A percentile compares a stretch with the other conserved stretches of the same genome.
phyloP scores from a whole-genome alignment of 35 echinoderm and acorn worm genomes.

The Amphiura filiformis region DNA sequence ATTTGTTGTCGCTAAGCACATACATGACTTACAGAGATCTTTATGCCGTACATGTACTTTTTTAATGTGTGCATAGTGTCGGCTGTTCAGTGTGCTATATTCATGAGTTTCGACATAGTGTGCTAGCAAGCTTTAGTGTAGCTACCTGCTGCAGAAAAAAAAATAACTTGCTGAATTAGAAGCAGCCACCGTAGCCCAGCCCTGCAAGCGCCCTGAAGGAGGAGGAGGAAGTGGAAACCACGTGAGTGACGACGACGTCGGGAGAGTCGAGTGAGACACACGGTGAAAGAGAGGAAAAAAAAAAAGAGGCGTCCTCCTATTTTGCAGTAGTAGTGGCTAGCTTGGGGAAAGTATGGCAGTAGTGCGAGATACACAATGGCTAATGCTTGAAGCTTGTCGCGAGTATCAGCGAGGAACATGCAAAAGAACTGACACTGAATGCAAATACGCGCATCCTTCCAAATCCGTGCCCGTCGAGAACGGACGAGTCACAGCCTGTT shows the following conservation, averaged over 20 bases:
- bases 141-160: not conserved
- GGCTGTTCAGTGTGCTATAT: not conserved
- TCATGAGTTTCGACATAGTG: not conserved
- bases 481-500: constrained; percentile 98
- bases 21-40: not conserved
- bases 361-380: constrained; percentile 94
- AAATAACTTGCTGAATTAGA: not conserved
- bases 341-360: constrained; percentile 25
- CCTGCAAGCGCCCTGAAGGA: not conserved
- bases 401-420: constrained; percentile 97
- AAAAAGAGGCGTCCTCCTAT: constrained; percentile 4
- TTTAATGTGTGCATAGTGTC: not conserved
- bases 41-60: not conserved
- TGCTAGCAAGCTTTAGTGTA: not conserved
- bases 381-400: constrained; percentile 98
- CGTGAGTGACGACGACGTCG: too few species aligned
- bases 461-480: constrained; percentile 98
- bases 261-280: too few species aligned
- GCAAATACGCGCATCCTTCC: constrained; percentile 98
- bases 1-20: not conserved
- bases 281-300: not conserved
- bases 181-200: not conserved
- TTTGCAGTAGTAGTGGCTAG: not conserved
- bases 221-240: not conserved
- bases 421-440: constrained; percentile 92